phyloP scores from a whole-genome alignment of 2,797 vertebrate genomes.

The Anas georgica region DNA sequence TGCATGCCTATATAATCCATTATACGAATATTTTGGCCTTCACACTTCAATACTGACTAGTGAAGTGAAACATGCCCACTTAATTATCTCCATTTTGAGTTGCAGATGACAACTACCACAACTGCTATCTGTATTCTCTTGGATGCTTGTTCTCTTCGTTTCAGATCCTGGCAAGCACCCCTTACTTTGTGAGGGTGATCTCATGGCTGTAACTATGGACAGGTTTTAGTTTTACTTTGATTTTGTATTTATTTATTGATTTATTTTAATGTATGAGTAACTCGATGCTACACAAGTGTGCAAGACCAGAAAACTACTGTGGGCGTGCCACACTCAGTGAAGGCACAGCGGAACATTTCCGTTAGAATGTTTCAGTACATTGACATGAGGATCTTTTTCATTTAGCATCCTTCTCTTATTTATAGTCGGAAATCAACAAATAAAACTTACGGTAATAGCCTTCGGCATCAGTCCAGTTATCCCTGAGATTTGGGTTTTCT shows the following conservation, averaged over 20 bases:
- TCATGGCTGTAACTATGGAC: not conserved
- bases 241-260: not conserved
- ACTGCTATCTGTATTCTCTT: not conserved
- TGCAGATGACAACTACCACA: not conserved
- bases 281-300: not conserved
- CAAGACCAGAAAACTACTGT: not conserved
- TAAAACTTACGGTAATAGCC: slow-evolving; percentile 94
- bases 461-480: slow-evolving; percentile 99
- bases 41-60: not conserved
- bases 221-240: not conserved
- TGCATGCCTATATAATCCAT: not conserved
- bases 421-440: not conserved
- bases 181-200: not conserved
- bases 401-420: not conserved
- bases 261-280: not conserved
- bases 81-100: not conserved
- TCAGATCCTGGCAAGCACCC: not conserved
- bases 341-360: not conserved
- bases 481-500: slow-evolving; percentile 98
- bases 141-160: not conserved
- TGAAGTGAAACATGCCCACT: not conserved
- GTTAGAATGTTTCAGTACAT: not conserved
- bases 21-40: not conserved
- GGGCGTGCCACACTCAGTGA: not conserved
- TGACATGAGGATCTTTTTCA: not conserved